These are phyloP conservation scores for Catocala sponsa DNA, from an alignment of 2,888 invertebrate species.

Conservation along the genomic window DNA sequence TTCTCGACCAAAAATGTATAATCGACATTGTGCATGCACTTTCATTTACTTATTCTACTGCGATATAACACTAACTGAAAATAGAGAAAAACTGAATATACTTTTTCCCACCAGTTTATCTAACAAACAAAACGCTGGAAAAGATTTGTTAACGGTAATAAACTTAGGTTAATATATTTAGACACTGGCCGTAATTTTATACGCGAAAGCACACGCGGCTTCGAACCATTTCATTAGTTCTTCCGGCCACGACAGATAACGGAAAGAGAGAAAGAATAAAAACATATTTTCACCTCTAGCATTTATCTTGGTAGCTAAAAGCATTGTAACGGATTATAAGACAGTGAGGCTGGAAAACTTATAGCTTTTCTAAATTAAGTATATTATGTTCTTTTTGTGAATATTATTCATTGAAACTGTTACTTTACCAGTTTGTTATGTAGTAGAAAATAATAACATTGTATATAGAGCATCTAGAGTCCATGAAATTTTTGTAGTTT, in stretches of 20 bases:
- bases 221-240: slow-evolving; percentile 54
- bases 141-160: slow-evolving; percentile 5
- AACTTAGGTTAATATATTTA: slow-evolving; percentile 39
- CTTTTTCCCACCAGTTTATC: slow-evolving; percentile 15
- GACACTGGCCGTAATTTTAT: slow-evolving; percentile 45
- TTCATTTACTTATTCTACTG: too few relatives aligned
- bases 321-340: slow-evolving; percentile 32
- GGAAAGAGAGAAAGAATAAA: slow-evolving; percentile 43
- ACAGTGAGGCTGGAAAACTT: slow-evolving; percentile 14
- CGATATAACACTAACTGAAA: too few relatives aligned
- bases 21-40: too few relatives aligned
- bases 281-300: slow-evolving; percentile 45
- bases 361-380: background rate
- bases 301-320: slow-evolving; percentile 34
- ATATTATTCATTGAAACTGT: too few relatives aligned
- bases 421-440: too few relatives aligned
- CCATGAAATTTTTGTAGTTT: too few relatives aligned
- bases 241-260: slow-evolving; percentile 44
- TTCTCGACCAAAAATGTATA: too few relatives aligned
- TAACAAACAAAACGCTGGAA: slow-evolving; percentile 25
- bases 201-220: slow-evolving; percentile 42
- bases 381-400: slow-evolving; percentile 4
- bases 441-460: slow-evolving; percentile 15
- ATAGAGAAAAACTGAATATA: too few relatives aligned
- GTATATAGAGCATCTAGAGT: too few relatives aligned